Conservation (phyloP, 1,140 invertebrate species). For the Meloidogyne exigua region DNA sequence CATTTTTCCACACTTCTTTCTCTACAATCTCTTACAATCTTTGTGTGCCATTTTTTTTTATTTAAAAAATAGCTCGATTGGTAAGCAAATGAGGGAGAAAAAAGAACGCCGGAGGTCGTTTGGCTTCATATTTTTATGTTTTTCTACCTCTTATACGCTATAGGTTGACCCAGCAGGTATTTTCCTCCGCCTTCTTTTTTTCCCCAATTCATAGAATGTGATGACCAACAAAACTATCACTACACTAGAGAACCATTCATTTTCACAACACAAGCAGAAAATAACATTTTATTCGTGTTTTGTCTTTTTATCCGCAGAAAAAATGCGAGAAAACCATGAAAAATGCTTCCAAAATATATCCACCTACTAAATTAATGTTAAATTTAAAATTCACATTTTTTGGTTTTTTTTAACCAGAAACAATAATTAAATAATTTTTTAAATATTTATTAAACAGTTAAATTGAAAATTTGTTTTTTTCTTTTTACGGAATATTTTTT, state of each 20-base stretch:
- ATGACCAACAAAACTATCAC: slow-evolving; percentile 1
- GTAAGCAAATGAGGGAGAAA: not conserved
- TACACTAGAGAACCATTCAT: not conserved
- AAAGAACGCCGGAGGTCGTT: slow-evolving; percentile 3
- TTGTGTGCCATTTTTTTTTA: slow-evolving; percentile 4
- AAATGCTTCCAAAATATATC: too few relatives aligned
- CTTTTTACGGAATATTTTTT: too few relatives aligned
- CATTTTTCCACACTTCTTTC: not conserved
- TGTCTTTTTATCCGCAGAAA: too few relatives aligned
- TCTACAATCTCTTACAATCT: not conserved
- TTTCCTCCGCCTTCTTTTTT: not conserved
- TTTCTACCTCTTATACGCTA: not conserved
- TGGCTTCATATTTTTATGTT: slow-evolving; percentile 3
- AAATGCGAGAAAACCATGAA: too few relatives aligned
- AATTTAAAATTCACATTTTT: too few relatives aligned
- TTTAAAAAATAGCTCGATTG: not conserved
- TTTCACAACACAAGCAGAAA: not conserved
- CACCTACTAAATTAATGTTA: too few relatives aligned
- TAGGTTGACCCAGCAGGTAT: not conserved
- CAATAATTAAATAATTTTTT: too few relatives aligned
- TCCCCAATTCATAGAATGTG: not conserved
- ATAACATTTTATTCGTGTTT: too few relatives aligned
- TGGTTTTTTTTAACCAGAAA: too few relatives aligned
- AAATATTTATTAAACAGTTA: too few relatives aligned
- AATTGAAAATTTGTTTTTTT: too few relatives aligned